Evolutionary conservation across 1,140 invertebrate genomes (phyloP), one percentile per base, ranked within the genome.

Genomic region (Drosophila insularis): DNA sequence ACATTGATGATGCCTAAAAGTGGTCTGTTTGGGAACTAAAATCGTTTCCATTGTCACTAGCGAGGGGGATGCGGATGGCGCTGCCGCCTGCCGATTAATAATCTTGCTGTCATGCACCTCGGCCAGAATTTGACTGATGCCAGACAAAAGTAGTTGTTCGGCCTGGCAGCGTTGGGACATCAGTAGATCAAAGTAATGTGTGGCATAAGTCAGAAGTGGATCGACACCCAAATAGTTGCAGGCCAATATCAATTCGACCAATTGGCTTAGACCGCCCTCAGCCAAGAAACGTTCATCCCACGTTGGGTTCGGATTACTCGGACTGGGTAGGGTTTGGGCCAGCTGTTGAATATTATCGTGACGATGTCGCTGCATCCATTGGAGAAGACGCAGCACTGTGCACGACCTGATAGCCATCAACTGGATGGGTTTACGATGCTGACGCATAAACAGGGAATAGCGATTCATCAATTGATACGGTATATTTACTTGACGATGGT

Each of bases 281-380:
- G 59, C 63, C 0, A 72, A 23, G 14, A 76, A 64, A 0, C 27
- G 19, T 23, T 68, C 60, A 14, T 76, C 70, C 74, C 74, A 76
- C 1, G 53, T 71, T 19, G 43, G 46, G 14, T 7, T 8, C 10
- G 14, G 56, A 23, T n/a, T 60, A 31, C 8, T 19, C 11, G 64
- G 17, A 14, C 27, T 31, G 4, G 68, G 73, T 6, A 23, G 7
- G 7, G 13, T 5, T 2, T 53, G 31, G 8, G 60, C 35, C 40
- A 75, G 31, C 19, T 54, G 19, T 0, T 27, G n/a, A 1, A 72
- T 2, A 21, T 76, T 23, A 2, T 70, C 60, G 4, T 61, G 6
- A 2, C 39, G 35, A 31, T 79, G 72, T 6, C 53, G 68, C 0
- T 75, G 35, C 80, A 84, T 84, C 80, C 80, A 84, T 0, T 37